These are phyloP conservation scores for Festucalex cinctus DNA, from an alignment of 2,113 vertebrate genomes.

Conservation along the genomic window DNA sequence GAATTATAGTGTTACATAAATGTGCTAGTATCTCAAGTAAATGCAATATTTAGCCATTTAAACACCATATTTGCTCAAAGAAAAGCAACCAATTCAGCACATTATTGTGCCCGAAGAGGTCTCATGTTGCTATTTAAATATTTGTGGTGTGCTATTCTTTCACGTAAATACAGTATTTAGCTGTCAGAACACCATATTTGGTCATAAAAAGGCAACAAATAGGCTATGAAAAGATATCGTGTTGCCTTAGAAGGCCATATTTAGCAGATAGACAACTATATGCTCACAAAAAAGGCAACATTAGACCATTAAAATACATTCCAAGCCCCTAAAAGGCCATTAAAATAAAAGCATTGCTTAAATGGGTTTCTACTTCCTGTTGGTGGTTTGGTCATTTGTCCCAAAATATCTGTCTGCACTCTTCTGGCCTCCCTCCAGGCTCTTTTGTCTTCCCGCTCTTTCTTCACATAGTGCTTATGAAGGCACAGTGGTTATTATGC, in stretches of 20 bases:
- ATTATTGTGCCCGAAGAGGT: too few relatives aligned
- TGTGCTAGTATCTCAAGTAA: too few relatives aligned
- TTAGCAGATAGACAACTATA: background rate
- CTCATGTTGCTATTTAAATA: too few relatives aligned
- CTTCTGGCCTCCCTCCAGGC: background rate
- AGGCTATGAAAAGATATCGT: background rate
- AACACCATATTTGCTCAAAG: too few relatives aligned
- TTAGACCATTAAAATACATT: background rate
- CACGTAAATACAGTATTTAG: background rate
- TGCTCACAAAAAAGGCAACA: background rate
- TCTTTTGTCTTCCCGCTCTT: conserved; percentile 53
- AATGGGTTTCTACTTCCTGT: background rate
- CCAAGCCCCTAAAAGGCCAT: background rate
- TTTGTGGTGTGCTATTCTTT: too few relatives aligned
- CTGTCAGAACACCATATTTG: background rate
- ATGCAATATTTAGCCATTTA: too few relatives aligned
- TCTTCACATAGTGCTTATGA: conserved; percentile 60
- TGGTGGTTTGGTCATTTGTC: background rate
- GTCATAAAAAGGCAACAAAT: background rate
- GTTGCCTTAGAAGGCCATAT: background rate
- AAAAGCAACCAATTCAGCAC: too few relatives aligned
- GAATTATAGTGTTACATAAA: too few relatives aligned
- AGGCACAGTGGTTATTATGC: conserved; percentile 52
- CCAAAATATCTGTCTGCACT: background rate
- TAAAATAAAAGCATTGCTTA: background rate